These are phyloP conservation scores for Eupithecia centaureata DNA, from an alignment of 2,888 invertebrate genomes.

Conservation along the genomic window DNA sequence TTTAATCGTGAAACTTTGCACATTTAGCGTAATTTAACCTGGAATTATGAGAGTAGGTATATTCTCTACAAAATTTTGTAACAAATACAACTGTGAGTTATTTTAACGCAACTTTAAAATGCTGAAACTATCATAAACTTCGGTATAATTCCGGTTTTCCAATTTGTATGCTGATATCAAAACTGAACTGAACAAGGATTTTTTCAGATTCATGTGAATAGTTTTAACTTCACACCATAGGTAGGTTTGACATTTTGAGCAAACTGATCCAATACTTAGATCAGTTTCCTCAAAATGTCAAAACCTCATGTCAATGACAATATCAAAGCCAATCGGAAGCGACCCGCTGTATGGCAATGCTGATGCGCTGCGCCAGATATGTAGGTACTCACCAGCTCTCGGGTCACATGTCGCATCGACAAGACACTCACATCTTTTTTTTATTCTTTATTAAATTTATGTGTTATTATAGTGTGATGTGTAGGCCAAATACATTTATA, in stretches of 20 bases:
- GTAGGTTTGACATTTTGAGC: not conserved
- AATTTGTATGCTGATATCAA: not conserved
- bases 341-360: too few relatives aligned
- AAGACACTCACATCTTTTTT: too few relatives aligned
- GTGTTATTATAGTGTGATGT: too few relatives aligned
- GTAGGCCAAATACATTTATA: too few relatives aligned
- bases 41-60: conserved; percentile 15
- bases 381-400: too few relatives aligned
- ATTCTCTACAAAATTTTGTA: not conserved
- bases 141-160: not conserved
- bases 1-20: conserved; percentile 25
- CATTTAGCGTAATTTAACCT: conserved; percentile 17
- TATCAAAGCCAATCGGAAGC: too few relatives aligned
- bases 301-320: too few relatives aligned
- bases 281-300: too few relatives aligned
- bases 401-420: too few relatives aligned
- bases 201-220: not conserved
- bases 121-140: not conserved
- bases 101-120: not conserved
- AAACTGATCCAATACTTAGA: too few relatives aligned
- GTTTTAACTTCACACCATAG: not conserved
- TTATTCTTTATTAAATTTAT: too few relatives aligned
- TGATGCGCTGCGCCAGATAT: too few relatives aligned
- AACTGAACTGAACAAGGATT: not conserved
- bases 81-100: not conserved